phyloP scores from a whole-genome alignment of 2,113 vertebrate genomes.

The Osmerus mordax region DNA sequence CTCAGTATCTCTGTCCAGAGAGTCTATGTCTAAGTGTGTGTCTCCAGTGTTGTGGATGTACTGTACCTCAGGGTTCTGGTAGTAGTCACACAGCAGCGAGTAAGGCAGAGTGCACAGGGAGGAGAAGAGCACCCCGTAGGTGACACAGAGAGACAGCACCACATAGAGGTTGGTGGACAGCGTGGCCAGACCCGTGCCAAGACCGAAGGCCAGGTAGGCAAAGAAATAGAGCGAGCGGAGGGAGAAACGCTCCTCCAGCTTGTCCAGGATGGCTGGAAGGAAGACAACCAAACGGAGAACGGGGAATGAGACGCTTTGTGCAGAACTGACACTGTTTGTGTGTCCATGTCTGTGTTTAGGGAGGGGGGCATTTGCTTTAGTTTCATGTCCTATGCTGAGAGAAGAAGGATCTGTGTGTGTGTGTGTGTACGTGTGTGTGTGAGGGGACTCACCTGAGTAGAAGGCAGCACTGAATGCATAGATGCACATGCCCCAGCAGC shows the following conservation, averaged over 20 bases:
- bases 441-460: conserved; percentile 83
- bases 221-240: conserved; percentile 92
- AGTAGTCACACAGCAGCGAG: conserved; percentile 97
- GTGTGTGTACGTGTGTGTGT: neutral
- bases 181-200: conserved; percentile 91
- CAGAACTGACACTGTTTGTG: neutral
- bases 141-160: conserved; percentile 88
- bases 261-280: conserved; percentile 85
- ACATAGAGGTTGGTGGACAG: conserved; percentile 90
- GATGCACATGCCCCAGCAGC: conserved; percentile 99
- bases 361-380: neutral
- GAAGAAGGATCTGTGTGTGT: neutral
- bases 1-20: too few species aligned
- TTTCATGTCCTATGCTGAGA: neutral
- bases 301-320: neutral
- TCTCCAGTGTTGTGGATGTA: conserved; percentile 38
- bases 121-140: conserved; percentile 92
- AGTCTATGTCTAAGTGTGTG: too few species aligned
- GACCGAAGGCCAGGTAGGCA: conserved; percentile 90
- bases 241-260: conserved; percentile 89
- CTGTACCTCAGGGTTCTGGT: conserved; percentile 91
- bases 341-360: neutral
- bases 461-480: conserved; percentile 97
- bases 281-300: neutral
- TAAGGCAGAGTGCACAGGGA: conserved; percentile 97